A percentile compares a stretch with the other conserved stretches of the same genome.
Conservation (phyloP, 2,797 vertebrate genomes). For the Macropodus opercularis region DNA sequence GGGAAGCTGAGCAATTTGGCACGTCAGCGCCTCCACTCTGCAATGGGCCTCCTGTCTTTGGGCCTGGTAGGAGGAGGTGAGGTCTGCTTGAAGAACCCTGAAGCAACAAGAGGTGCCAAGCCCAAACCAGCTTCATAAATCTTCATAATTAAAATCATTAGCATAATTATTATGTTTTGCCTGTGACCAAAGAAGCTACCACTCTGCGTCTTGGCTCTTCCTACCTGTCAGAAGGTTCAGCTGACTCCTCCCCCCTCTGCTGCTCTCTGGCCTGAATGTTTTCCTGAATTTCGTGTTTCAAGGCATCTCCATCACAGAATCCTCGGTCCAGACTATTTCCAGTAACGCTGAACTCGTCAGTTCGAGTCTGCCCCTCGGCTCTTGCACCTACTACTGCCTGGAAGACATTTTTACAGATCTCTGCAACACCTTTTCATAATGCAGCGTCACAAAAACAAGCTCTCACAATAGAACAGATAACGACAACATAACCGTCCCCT, state of each 20-base stretch:
- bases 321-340: slow-evolving; percentile 6
- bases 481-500: not conserved
- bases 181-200: not conserved
- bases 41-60: slow-evolving; percentile 13
- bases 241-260: slow-evolving; percentile 5
- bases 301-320: slow-evolving; percentile 6
- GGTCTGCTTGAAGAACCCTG: slow-evolving; percentile 44
- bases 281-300: slow-evolving; percentile 40
- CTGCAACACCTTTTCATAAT: not conserved
- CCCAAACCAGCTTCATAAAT: not conserved
- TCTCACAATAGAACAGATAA: not conserved
- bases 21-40: slow-evolving; percentile 46
- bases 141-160: not conserved
- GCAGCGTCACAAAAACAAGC: not conserved
- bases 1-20: slow-evolving; percentile 42
- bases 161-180: not conserved
- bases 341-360: slow-evolving; percentile 17
- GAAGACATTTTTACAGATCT: slow-evolving; percentile 5
- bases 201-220: not conserved
- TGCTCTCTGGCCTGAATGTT: slow-evolving; percentile 18
- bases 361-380: not conserved
- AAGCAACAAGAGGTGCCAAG: slow-evolving; percentile 3
- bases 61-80: slow-evolving; percentile 25
- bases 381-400: slow-evolving; percentile 23
- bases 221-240: slow-evolving; percentile 32